These are phyloP conservation scores for Proterorhinus semilunaris DNA, from an alignment of 2,113 vertebrate genomes.

Conservation along the genomic window DNA sequence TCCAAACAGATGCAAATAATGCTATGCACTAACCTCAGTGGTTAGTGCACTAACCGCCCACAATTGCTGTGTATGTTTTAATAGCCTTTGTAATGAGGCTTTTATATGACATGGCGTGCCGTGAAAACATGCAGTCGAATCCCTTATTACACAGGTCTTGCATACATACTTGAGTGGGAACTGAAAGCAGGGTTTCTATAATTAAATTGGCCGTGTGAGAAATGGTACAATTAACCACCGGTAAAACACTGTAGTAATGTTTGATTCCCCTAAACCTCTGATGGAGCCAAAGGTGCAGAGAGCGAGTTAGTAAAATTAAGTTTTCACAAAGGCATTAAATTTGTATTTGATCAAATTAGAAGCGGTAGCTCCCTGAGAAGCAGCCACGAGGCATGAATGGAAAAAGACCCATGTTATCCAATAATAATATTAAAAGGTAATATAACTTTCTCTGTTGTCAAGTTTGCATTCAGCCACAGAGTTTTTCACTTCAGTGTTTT, in stretches of 20 bases:
- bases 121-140: conserved; percentile 22
- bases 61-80: not conserved
- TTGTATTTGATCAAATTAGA: conserved; percentile 70
- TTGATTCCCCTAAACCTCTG: conserved; percentile 53
- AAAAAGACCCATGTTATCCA: conserved; percentile 32
- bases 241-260: conserved; percentile 40
- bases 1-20: too few species aligned
- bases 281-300: conserved; percentile 48
- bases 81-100: conserved; percentile 7
- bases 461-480: too few species aligned
- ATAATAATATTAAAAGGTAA: conserved; percentile 56
- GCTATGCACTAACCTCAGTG: too few species aligned
- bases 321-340: conserved; percentile 69
- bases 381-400: conserved; percentile 45
- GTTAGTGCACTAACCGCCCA: too few species aligned
- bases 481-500: too few species aligned
- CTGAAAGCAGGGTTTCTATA: conserved; percentile 49
- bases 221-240: conserved; percentile 59
- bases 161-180: conserved; percentile 35
- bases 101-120: not conserved
- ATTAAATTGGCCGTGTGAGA: conserved; percentile 65
- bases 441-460: not conserved
- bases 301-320: conserved; percentile 61
- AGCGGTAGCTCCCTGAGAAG: conserved; percentile 41
- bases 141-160: conserved; percentile 19